Evolutionary conservation across 2,797 vertebrate species (phyloP).

Genomic region (Hydrolagus colliei): DNA sequence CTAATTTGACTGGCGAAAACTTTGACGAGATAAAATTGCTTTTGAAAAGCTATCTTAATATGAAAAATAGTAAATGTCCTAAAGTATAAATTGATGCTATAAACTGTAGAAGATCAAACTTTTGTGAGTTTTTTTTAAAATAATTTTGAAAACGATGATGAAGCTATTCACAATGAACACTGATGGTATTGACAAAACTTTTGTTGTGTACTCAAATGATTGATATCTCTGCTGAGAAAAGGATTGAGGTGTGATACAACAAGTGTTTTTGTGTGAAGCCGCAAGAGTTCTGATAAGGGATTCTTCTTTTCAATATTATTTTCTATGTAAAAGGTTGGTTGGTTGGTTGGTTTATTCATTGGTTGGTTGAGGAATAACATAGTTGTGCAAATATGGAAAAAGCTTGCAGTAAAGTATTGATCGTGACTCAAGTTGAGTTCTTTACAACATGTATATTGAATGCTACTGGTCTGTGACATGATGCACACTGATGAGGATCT

Average conservation of each 20-base stretch:
- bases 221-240: not conserved
- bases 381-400: no score
- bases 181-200: not conserved
- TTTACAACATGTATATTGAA: not conserved
- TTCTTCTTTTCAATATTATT: no score
- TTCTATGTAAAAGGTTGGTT: no score
- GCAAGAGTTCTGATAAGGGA: no score
- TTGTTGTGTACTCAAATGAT: not conserved
- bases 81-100: not conserved
- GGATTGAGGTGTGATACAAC: no score
- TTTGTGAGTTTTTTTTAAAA: not conserved
- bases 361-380: no score
- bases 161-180: not conserved
- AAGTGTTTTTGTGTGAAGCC: no score
- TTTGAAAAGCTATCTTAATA: not conserved
- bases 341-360: no score
- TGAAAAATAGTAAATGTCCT: not conserved
- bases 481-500: not conserved
- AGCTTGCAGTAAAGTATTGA: no score
- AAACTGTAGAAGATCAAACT: not conserved
- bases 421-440: no score
- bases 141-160: not conserved
- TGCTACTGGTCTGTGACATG: not conserved
- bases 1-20: not conserved
- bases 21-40: not conserved